Percentiles rank a stretch among this genome's conserved stretches.
Evolutionary conservation across 2,888 invertebrate genomes (phyloP).

Genomic region (Gnatocerus cornutus): DNA sequence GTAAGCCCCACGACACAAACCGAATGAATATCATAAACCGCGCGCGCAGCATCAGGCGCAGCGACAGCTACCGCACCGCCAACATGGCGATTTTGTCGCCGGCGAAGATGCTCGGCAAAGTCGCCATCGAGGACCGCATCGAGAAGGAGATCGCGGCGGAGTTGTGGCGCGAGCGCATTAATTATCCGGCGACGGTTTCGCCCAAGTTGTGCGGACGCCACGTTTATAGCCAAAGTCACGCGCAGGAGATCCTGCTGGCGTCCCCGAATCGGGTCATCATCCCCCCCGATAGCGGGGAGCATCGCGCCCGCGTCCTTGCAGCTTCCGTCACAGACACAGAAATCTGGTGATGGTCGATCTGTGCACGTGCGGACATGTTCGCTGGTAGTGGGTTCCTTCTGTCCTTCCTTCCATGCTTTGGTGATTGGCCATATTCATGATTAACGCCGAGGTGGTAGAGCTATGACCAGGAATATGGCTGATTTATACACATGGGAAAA

Average conservation of each 20-base stretch:
- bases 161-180: constrained; percentile 79
- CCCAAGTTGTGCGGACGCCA: constrained; percentile 73
- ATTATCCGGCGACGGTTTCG: constrained; percentile 80
- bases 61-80: constrained; percentile 89
- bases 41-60: constrained; percentile 76
- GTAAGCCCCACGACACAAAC: constrained; percentile 74
- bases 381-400: constrained; percentile 63
- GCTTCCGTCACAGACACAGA: constrained; percentile 80
- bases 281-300: constrained; percentile 76
- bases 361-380: constrained; percentile 54
- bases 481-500: constrained; percentile 53
- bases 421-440: constrained; percentile 67
- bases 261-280: constrained; percentile 78
- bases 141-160: constrained; percentile 78
- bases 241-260: constrained; percentile 70
- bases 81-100: constrained; percentile 82
- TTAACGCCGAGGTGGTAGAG: constrained; percentile 63
- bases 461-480: constrained; percentile 64
- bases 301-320: constrained; percentile 79
- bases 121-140: constrained; percentile 64
- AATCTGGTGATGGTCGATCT: constrained; percentile 78
- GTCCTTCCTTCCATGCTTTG: constrained; percentile 58
- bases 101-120: constrained; percentile 72
- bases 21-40: constrained; percentile 46
- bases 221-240: constrained; percentile 67